A percentile compares a stretch with the other conserved stretches of the same genome.
phyloP scores from a whole-genome alignment of 2,113 vertebrate genomes.

The Cairina moschata region DNA sequence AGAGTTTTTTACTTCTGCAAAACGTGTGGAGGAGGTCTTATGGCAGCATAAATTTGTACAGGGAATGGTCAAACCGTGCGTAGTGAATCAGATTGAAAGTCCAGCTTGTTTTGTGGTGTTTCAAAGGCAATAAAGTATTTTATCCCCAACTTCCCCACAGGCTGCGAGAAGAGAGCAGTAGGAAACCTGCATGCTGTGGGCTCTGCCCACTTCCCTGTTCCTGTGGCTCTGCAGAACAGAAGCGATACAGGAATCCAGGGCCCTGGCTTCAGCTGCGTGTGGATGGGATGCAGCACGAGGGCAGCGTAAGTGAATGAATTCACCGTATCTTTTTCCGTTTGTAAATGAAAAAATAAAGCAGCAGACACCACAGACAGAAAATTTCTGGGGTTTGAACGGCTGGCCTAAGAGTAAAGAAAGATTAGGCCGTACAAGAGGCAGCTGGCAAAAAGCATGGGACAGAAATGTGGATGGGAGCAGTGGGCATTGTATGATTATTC shows the following conservation, averaged over 20 bases:
- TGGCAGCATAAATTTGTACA: background rate
- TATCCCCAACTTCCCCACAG: background rate
- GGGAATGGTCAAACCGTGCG: background rate
- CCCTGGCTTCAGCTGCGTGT: background rate
- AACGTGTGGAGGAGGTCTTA: background rate
- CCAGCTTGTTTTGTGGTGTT: background rate
- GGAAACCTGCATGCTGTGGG: background rate
- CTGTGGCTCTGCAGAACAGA: background rate
- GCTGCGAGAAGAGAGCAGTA: background rate
- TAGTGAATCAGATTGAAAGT: background rate
- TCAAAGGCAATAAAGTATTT: background rate
- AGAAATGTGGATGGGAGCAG: background rate
- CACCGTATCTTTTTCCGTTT: background rate
- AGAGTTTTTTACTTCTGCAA: background rate
- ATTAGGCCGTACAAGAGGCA: background rate
- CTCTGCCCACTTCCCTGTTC: conserved; percentile 33
- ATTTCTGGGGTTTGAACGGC: background rate
- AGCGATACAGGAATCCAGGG: background rate
- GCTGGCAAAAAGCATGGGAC: background rate
- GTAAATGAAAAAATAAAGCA: background rate
- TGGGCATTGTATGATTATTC: background rate
- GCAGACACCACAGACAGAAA: fast-evolving
- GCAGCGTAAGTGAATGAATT: background rate
- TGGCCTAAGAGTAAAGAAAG: background rate
- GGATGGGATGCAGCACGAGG: background rate